phyloP scores from a whole-genome alignment of 1,140 invertebrate species.

The Aphelenchoides besseyi region DNA sequence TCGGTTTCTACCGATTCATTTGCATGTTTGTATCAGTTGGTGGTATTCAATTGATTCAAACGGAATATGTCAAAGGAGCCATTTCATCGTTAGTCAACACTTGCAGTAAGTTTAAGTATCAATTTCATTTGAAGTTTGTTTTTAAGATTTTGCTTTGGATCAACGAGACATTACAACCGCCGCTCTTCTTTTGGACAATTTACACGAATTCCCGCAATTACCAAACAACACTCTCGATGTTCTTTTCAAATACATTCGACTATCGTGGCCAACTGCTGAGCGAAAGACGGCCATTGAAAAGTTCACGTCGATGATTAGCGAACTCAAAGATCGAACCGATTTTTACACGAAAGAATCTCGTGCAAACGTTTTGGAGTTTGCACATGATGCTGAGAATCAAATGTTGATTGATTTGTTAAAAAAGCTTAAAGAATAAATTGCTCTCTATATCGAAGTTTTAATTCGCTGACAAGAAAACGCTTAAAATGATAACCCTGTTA shows the following conservation, averaged over 20 bases:
- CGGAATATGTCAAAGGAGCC: not conserved
- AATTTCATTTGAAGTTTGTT: not conserved
- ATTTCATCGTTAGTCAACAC: not conserved
- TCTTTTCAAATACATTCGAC: constrained; percentile 5
- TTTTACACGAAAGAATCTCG: constrained; percentile 5
- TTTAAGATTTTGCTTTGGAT: constrained; percentile 8
- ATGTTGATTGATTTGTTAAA: not conserved
- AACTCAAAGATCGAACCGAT: constrained; percentile 15
- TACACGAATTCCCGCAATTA: constrained; percentile 9
- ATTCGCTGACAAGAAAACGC: no score
- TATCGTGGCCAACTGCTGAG: not conserved
- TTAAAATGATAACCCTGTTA: no score
- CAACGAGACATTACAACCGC: constrained; percentile 11
- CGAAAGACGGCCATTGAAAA: not conserved
- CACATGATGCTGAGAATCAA: not conserved
- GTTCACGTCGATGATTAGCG: not conserved
- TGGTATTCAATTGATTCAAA: constrained; percentile 1
- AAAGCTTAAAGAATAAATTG: not conserved
- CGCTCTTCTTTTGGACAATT: not conserved
- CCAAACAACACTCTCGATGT: constrained; percentile 6
- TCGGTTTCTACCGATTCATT: constrained; percentile 15
- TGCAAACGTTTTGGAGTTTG: not conserved
- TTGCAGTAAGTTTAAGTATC: not conserved
- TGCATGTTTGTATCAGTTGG: constrained; percentile 20
- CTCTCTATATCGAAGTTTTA: no score